Evolutionary conservation across 2,113 vertebrate species (phyloP), one percentile per base, ranked within the genome.

Genomic region (Phrynosoma platyrhinos): DNA sequence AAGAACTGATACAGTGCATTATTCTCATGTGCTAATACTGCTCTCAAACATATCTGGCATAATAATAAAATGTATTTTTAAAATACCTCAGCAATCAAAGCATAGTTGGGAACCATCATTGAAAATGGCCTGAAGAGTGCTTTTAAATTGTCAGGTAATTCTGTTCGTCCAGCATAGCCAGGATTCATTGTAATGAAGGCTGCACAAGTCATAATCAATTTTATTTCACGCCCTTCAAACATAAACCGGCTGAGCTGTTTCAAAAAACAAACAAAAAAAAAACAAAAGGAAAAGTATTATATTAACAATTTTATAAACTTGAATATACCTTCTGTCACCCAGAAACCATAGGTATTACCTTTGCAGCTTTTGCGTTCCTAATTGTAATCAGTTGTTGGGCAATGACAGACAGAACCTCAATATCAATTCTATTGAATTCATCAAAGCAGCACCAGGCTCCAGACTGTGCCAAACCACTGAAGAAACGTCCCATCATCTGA

Each of bases 111-210:
- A 91, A 98, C 98, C 98, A 98, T 98, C 98, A 98, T 98, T 32
- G 98, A 96, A 84, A 98, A 97, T 20, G 98, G 98, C 95, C 98
- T 96, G 86, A 98, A 98, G 2, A 98, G 96, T 80, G 98, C 97
- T 95, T 98, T 98, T 72, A 98, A 93, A 86, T 98, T 98, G 91
- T 98, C 98, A 1, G 98, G 98, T 58, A 98, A 93, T 84, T 98
- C 98, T 0, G 98, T 98, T 89, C 98, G 96, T 92, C 98, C 98
- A 27, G 98, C 98, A 4, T 98, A 98, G n/a, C 98, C 98, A 1
- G 98, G 98, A 93, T 98, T 98, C 98, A 98, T 98, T 23, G 98
- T 98, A 91, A 98, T 98, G 93, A 98, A 98, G 27, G 98, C 97
- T 1, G 97, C 98, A 64, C 98, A 98, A 3, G 98, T 98, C 97